These are phyloP conservation scores for Epiblema foenella DNA, from an alignment of 2,888 invertebrate species.

Conservation along the genomic window DNA sequence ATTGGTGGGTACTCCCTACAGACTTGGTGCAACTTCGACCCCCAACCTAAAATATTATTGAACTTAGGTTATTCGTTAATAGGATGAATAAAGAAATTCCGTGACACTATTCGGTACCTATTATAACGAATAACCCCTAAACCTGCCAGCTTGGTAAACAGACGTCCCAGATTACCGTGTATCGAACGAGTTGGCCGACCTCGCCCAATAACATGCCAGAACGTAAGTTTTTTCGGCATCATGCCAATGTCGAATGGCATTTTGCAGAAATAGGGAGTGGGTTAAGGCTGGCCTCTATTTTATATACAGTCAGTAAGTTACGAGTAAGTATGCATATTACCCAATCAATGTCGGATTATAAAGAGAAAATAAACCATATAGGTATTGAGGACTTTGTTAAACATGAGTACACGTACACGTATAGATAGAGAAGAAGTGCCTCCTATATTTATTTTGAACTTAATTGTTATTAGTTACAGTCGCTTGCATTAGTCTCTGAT, in stretches of 20 bases:
- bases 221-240: conserved; percentile 58
- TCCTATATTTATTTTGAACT: no score
- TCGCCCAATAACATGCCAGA: conserved; percentile 54
- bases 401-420: neutral
- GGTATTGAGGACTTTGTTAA: no score
- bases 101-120: neutral
- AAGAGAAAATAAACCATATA: neutral
- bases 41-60: no score
- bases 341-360: neutral
- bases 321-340: neutral
- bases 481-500: no score
- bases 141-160: conserved; percentile 38
- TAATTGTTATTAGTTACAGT: no score
- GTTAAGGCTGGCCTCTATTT: conserved; percentile 17
- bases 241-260: conserved; percentile 56
- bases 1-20: no score
- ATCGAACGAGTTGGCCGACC: conserved; percentile 57
- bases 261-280: conserved; percentile 33
- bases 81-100: neutral
- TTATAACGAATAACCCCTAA: conserved; percentile 10
- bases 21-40: no score
- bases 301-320: neutral
- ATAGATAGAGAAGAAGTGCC: no score
- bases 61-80: neutral
- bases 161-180: conserved; percentile 45